Percentiles rank a stretch among this genome's conserved stretches.
These are phyloP conservation scores for Oedothorax gibbosus DNA, from an alignment of 1,140 invertebrate species.

Conservation along the genomic window DNA sequence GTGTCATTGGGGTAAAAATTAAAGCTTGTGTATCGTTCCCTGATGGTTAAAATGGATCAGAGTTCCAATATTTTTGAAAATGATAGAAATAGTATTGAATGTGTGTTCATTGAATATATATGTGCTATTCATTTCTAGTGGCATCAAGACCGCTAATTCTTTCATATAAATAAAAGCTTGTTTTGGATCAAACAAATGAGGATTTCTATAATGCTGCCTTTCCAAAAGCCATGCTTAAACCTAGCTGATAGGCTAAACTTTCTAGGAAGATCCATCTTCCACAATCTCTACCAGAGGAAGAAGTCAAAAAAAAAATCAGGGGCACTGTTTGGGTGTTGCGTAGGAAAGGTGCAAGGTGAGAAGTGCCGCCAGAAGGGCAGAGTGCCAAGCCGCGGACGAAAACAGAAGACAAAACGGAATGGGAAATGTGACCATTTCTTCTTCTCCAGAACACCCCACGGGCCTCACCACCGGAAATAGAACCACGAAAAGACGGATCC, in stretches of 20 bases:
- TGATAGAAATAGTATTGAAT: too few relatives aligned
- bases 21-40: too few relatives aligned
- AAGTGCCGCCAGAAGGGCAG: slow-evolving; percentile 30
- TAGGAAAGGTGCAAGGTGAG: slow-evolving; percentile 56
- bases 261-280: background rate
- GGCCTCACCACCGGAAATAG: slow-evolving; percentile 57
- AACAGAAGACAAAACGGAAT: slow-evolving; percentile 57
- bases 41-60: too few relatives aligned
- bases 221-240: background rate
- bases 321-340: slow-evolving; percentile 58
- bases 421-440: slow-evolving; percentile 50
- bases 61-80: too few relatives aligned
- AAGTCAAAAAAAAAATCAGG: background rate
- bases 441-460: slow-evolving; percentile 4
- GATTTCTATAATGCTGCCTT: too few relatives aligned
- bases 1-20: too few relatives aligned
- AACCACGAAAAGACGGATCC: slow-evolving; percentile 19
- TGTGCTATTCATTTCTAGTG: too few relatives aligned
- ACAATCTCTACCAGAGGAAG: too few relatives aligned
- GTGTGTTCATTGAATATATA: too few relatives aligned
- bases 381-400: slow-evolving; percentile 56
- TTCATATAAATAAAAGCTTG: too few relatives aligned
- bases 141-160: too few relatives aligned
- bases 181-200: too few relatives aligned
- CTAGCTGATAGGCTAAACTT: background rate